Percentiles rank a stretch among this genome's conserved stretches.
Conservation (phyloP, 2,888 invertebrate species). For the Agrenia bidenticulata region DNA sequence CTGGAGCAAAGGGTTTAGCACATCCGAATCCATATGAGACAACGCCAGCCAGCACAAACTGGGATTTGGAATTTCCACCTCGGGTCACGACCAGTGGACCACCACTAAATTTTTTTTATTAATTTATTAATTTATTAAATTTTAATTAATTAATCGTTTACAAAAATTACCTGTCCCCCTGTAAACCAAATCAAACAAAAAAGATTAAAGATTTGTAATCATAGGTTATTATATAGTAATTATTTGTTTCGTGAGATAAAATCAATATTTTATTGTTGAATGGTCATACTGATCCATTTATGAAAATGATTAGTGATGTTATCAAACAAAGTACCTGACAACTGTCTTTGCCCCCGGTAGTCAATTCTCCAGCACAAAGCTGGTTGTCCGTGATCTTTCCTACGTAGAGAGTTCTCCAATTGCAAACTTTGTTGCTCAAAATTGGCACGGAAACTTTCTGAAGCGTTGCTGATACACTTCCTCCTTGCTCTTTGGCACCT, state of each 20-base stretch:
- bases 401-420: conserved; percentile 39
- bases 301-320: no score
- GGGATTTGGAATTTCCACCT: background rate
- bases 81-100: conserved; percentile 15
- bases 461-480: conserved; percentile 30
- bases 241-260: background rate
- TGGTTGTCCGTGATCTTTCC: conserved; percentile 40
- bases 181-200: no score
- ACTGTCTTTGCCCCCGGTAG: conserved; percentile 35
- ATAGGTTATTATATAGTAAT: background rate
- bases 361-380: conserved; percentile 37
- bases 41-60: conserved; percentile 26
- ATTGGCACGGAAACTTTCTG: conserved; percentile 38
- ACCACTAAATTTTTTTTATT: no score
- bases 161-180: no score
- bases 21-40: conserved; percentile 40
- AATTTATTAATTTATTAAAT: no score
- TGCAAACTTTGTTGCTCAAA: conserved; percentile 36
- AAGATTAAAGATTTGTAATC: no score
- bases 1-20: conserved; percentile 38
- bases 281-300: conserved; percentile 1
- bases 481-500: conserved; percentile 38
- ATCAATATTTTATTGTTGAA: background rate
- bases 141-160: no score
- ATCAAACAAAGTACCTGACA: conserved; percentile 27